Percentiles rank a stretch among this genome's conserved stretches.
phyloP scores from a whole-genome alignment of 1,140 invertebrate species.

The Aphidius gifuensis region DNA sequence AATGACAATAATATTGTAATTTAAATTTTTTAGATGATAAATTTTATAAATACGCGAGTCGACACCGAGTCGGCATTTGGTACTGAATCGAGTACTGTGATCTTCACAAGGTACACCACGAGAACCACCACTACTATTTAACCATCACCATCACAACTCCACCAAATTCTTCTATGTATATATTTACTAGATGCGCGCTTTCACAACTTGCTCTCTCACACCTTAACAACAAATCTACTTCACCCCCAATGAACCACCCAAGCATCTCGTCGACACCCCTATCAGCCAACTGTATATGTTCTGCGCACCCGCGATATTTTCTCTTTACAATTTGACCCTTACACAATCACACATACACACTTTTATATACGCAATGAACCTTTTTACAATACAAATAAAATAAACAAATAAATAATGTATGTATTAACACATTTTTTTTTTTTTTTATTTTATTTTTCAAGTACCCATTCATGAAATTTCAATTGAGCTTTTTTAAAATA shows the following conservation, averaged over 20 bases:
- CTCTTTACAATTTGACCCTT: constrained; percentile 1
- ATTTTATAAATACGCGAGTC: neutral
- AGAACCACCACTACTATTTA: constrained; percentile 19
- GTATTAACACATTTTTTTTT: too few species aligned
- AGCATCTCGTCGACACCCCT: constrained; percentile 14
- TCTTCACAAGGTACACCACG: constrained; percentile 10
- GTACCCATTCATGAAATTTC: too few species aligned
- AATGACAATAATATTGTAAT: too few species aligned
- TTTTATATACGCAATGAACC: neutral
- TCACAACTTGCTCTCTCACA: neutral
- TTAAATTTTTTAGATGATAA: too few species aligned
- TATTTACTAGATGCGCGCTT: too few species aligned
- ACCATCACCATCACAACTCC: constrained; percentile 5
- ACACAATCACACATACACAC: neutral
- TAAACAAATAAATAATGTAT: neutral
- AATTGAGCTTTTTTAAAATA: too few species aligned
- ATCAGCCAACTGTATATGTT: constrained; percentile 7
- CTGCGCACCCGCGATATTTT: constrained; percentile 1
- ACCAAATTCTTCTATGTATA: neutral
- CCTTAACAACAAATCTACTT: neutral
- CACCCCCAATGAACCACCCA: constrained; percentile 7
- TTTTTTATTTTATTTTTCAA: too few species aligned
- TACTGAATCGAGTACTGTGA: constrained; percentile 20
- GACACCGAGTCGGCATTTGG: constrained; percentile 20
- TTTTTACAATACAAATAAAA: constrained; percentile 8